Percentiles rank a stretch among this genome's conserved stretches.
Conservation (phyloP, 2,797 vertebrate species). For the Apodemus agrarius region DNA sequence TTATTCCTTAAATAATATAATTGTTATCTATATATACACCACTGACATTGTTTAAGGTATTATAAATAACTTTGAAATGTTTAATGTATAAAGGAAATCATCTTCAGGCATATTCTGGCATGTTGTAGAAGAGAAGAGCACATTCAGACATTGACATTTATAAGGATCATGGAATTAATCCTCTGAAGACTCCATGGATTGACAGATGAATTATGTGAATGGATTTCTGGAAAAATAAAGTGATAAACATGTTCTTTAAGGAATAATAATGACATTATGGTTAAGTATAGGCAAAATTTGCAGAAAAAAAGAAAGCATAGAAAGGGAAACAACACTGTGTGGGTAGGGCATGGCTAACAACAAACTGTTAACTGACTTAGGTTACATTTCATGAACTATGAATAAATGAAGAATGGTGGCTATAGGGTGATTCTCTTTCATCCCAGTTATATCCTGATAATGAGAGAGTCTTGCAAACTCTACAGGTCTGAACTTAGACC, state of each 20-base stretch:
- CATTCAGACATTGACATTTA: neutral
- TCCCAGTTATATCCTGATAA: neutral
- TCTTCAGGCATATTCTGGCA: neutral
- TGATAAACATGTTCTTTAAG: slow-evolving; percentile 3
- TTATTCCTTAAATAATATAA: neutral
- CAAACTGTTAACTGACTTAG: neutral
- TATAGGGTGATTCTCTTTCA: neutral
- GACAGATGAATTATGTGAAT: neutral
- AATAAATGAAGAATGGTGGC: neutral
- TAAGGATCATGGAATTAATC: neutral
- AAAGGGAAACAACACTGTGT: neutral
- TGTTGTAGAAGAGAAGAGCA: neutral
- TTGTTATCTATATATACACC: neutral
- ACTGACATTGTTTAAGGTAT: neutral
- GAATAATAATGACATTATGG: neutral
- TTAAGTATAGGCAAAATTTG: neutral
- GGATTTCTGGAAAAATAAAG: neutral
- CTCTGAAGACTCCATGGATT: neutral
- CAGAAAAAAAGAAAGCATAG: neutral
- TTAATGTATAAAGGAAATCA: neutral
- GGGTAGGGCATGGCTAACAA: neutral
- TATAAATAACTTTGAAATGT: neutral
- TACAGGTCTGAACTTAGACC: neutral
- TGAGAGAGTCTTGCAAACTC: neutral
- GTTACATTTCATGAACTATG: neutral